Conservation (phyloP, 2,113 vertebrate genomes). For the Microcebus tavaratra region DNA sequence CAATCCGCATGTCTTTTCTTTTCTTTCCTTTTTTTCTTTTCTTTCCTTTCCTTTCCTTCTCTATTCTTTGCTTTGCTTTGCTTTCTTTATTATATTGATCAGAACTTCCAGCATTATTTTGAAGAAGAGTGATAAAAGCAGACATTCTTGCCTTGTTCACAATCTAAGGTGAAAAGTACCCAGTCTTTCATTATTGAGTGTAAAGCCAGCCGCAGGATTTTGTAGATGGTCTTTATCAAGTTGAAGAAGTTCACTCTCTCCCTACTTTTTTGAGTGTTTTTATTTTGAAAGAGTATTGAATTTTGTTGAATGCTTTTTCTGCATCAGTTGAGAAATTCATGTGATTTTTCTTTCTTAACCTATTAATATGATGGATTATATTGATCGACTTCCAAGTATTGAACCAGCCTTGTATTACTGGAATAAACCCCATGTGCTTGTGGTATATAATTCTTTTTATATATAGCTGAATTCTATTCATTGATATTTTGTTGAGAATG, state of each 20-base stretch:
- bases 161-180: neutral
- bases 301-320: neutral
- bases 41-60: neutral
- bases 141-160: neutral
- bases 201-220: neutral
- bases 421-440: neutral
- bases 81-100: neutral
- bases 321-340: neutral
- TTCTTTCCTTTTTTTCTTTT: neutral
- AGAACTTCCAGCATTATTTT: slow-evolving; percentile 37
- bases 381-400: neutral
- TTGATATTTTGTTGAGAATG: slow-evolving; percentile 8
- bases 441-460: slow-evolving; percentile 15
- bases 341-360: slow-evolving; percentile 34
- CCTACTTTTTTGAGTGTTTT: neutral
- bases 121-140: neutral
- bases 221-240: neutral
- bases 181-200: neutral
- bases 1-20: neutral
- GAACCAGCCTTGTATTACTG: slow-evolving; percentile 49
- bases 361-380: neutral
- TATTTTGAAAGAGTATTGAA: slow-evolving; percentile 15
- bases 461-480: slow-evolving; percentile 37
- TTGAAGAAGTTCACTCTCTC: neutral
- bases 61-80: slow-evolving; percentile 5